Evolutionary conservation across 1,140 invertebrate species (phyloP), one percentile per base, ranked within the genome.

Genomic region (Drosophila setifemur): DNA sequence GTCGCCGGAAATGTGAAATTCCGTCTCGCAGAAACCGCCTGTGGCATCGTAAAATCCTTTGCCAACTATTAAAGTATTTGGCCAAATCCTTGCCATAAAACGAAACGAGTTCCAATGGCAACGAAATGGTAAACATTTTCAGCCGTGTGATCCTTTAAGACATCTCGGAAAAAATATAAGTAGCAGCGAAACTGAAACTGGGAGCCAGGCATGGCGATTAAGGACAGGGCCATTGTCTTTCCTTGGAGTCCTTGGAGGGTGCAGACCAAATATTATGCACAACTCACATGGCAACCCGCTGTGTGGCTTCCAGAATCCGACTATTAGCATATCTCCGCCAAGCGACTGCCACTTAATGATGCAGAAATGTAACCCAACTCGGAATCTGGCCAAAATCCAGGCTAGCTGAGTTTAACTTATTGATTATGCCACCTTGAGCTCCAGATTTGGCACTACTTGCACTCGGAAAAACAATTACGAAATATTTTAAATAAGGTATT

Each of bases 321-420:
- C 29, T 81, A 81, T 81, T 81, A 81, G 76, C 71, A 81, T 81
- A 75, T 81, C 72, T 45, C 48, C 76, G 58, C 73, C 71, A 81
- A 67, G 76, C 66, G 68, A 58, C 64, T 58, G 77, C 77, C 57
- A 81, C 72, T 81, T 82, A 76, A 81, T 81, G 72, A 81, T 81
- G 77, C 77, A 83, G 63, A 82, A 83, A 83, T 78, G 73, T 82
- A 61, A 61, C 52, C 60, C 58, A 57, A 54, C 49, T 63, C 37
- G 33, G 35, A 53, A 52, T 71, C 54, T 48, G 64, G 57, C 57
- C 57, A 66, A 64, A 67, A 76, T 73, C 33, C 31, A 43, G 52
- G 60, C 55, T 60, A 50, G 21, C 61, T 50, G 68, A 54, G 63
- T 53, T 47, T 28, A 68, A 54, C 61, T 47, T 73, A 83, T 82